Conservation (phyloP, 2,797 vertebrate genomes). For the Chelon auratus region DNA sequence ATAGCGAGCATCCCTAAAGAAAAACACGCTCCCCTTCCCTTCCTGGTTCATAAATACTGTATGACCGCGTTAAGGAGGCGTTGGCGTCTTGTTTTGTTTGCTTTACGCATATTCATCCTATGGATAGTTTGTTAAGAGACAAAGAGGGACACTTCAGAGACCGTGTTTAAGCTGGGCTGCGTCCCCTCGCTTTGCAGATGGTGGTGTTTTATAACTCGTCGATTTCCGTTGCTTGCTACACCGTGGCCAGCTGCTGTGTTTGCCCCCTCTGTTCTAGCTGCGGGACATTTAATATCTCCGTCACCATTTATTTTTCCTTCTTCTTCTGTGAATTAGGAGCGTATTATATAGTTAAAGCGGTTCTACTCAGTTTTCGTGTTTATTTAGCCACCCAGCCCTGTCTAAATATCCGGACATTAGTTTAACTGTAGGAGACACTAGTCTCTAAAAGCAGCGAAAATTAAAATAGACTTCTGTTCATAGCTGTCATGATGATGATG, state of each 20-base stretch:
- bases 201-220: conserved; percentile 64
- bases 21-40: conserved; percentile 46
- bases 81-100: conserved; percentile 7
- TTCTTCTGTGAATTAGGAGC: conserved; percentile 12
- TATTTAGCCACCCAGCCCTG: not conserved
- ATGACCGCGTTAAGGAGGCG: conserved; percentile 29
- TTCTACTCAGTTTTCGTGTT: conserved; percentile 5
- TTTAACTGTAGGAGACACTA: not conserved
- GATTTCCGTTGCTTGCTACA: conserved; percentile 43
- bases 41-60: conserved; percentile 48
- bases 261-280: conserved; percentile 13
- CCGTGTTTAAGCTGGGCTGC: conserved; percentile 29
- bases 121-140: not conserved
- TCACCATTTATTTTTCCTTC: not conserved
- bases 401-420: not conserved
- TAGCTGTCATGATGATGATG: no score
- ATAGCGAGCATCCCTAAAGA: conserved; percentile 35
- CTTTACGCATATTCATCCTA: not conserved
- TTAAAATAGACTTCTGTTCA: not conserved
- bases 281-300: conserved; percentile 40
- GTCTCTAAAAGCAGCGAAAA: not conserved
- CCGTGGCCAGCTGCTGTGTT: conserved; percentile 60
- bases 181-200: conserved; percentile 73
- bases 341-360: conserved; percentile 12
- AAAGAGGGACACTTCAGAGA: not conserved